Evolutionary conservation across 1,140 invertebrate genomes (phyloP), one percentile per base, ranked within the genome.

Genomic region (Phymorhynchus buccinoides): DNA sequence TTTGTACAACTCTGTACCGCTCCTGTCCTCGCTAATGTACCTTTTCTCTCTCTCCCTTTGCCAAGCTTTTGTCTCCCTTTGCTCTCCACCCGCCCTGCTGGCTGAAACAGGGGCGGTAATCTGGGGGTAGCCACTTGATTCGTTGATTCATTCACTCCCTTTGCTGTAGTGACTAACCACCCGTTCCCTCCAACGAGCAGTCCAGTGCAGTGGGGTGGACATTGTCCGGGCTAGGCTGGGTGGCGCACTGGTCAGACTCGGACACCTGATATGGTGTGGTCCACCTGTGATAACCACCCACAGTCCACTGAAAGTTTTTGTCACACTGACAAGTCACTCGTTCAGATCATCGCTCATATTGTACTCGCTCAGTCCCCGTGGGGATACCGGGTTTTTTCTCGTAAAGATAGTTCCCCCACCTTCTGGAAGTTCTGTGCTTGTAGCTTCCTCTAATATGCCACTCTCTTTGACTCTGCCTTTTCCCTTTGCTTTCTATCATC

Each of bases 81-180:
- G 73, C 73, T 41, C 16, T 39, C 73, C 71, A 75, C 4, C 37
- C 73, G 37, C 18, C 18, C 37, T n/a, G 73, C 73, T 32, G 62
- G 27, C 0, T 14, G 35, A 37, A 35, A 27, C 73, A 41, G n/a
- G 12, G 48, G 48, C 48, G 73, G 35, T 75, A 75, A 75, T 75
- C 73, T 75, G 73, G 73, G 62, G 73, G 14, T 41, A 37, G 37
- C 71, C 73, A 75, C 73, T 75, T 75, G 37, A 73, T 73, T 30
- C 68, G 7, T 73, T 27, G 30, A 35, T 75, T 9, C n/a, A n/a
- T n/a, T n/a, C n/a, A n/a, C n/a, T n/a, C n/a, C n/a, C 35, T 39
- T 75, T n/a, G 68, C 56, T 62, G 56, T 14, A 14, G n/a, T n/a
- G n/a, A n/a, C 56, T 27, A 27, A 62, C 56, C 56, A 62, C 12